These are phyloP conservation scores for Colletes latitarsis DNA, from an alignment of 1,140 invertebrate genomes.

Conservation along the genomic window DNA sequence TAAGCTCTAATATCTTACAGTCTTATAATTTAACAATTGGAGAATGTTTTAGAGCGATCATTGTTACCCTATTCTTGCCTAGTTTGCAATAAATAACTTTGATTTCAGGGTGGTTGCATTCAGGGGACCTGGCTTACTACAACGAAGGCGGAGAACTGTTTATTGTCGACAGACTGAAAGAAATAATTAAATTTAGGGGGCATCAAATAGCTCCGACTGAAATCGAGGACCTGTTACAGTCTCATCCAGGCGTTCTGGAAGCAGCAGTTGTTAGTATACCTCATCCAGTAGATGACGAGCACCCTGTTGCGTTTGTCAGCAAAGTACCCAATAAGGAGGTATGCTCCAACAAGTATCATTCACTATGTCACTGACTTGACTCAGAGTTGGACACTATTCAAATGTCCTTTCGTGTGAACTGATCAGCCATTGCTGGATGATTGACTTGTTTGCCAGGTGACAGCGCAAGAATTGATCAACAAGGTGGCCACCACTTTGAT, in stretches of 20 bases:
- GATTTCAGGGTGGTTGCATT: constrained; percentile 81
- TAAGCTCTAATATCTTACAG: too few relatives aligned
- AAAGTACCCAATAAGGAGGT: constrained; percentile 44
- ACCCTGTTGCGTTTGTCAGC: constrained; percentile 82
- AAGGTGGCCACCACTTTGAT: constrained; percentile 52
- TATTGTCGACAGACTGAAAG: constrained; percentile 83
- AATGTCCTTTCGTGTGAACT: too few relatives aligned
- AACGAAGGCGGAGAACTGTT: constrained; percentile 80
- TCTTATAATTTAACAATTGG: too few relatives aligned
- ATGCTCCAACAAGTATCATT: not conserved
- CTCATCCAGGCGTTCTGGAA: constrained; percentile 82
- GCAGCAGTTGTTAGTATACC: constrained; percentile 84
- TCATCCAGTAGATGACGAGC: constrained; percentile 81
- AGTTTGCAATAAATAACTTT: too few relatives aligned
- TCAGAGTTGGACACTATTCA: not conserved
- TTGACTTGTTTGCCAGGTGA: constrained; percentile 49
- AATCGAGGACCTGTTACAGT: constrained; percentile 83
- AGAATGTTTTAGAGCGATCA: too few relatives aligned
- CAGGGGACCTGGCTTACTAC: constrained; percentile 82
- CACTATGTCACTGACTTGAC: not conserved
- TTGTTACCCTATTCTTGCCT: too few relatives aligned
- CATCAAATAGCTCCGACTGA: constrained; percentile 83
- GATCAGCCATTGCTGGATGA: too few relatives aligned
- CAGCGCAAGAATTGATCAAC: constrained; percentile 61
- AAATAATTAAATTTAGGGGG: constrained; percentile 84